Evolutionary conservation across 2,113 vertebrate species (phyloP).

Genomic region (Isichthys henryi): DNA sequence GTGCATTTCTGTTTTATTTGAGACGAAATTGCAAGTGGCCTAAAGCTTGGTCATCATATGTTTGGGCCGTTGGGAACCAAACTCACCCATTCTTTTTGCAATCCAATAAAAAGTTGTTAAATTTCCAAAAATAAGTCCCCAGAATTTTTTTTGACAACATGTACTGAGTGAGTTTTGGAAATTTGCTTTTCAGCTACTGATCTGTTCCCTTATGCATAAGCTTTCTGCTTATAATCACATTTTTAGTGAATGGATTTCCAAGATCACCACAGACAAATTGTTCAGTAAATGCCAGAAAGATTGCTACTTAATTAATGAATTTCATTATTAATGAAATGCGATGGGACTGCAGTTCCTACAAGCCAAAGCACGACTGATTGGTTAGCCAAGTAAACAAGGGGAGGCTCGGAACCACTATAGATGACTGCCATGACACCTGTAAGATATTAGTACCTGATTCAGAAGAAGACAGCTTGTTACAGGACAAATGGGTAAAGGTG

Average conservation of each 20-base stretch:
- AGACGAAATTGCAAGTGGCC: neutral
- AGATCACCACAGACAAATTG: neutral
- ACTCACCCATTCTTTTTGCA: neutral
- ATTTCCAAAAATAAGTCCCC: neutral
- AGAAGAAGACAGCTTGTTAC: neutral
- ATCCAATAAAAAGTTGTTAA: neutral
- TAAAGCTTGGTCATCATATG: neutral
- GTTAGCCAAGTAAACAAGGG: neutral
- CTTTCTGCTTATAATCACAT: neutral
- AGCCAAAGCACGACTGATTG: constrained; percentile 3
- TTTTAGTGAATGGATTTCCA: neutral
- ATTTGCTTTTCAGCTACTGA: neutral
- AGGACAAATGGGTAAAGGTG: neutral
- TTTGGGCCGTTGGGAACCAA: neutral
- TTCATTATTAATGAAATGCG: neutral
- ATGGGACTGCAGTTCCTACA: neutral
- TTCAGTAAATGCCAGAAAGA: neutral
- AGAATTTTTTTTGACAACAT: neutral
- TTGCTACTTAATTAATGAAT: neutral
- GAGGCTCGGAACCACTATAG: neutral
- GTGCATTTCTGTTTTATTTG: neutral
- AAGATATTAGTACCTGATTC: constrained; percentile 12
- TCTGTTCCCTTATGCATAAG: neutral
- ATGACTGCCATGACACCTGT: neutral
- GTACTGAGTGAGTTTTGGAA: neutral